Base-by-base conservation (phyloP, 2,888 invertebrate genomes). In the Caenorhabditis macrosperma region DNA sequence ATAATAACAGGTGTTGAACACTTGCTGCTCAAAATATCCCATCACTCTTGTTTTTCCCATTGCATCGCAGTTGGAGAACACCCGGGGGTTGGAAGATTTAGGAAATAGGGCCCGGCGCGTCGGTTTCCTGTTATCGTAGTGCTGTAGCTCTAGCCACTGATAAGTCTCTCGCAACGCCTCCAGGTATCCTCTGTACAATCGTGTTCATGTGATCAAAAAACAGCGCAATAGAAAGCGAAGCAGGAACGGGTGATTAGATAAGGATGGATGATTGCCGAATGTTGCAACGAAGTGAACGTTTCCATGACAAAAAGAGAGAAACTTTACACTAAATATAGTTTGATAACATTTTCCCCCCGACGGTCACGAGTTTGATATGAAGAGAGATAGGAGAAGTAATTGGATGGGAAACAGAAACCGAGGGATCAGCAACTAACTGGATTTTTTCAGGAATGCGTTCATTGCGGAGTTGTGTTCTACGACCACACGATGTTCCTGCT, bases 401-500 rank as follows among this genome's bases (percentile, higher is more conserved):
- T 75, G 50, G 48, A n/a, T n/a, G n/a, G n/a, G n/a, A n/a, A n/a
- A n/a, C n/a, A n/a, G n/a, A n/a, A n/a, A n/a, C n/a, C n/a, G n/a
- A 33, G 44, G 63, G 55, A 44, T 24, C 71, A 44, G 41, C 3
- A 41, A 38, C 22, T 28, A 50, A 63, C 17, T 17, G 15, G 33
- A 33, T 30, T 7, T 12, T 79, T 79, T 28, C 66, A 84, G 84
- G 86, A 87, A 81, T 97, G 97, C 92, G 93, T 94, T 26, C 95
- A 95, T 92, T 98, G 97, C 92, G 95, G 95, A 87, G 96, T 98
- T 90, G 94, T 95, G 57, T 98, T 96, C 92, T 95, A 96, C 41
- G 97, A 98, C 92, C 95, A 95, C 91, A 97, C 97, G 0, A 93
- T 97, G 72, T 97, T 96, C 92, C 96, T 97, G 92, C 93, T 98